A percentile compares a stretch with the other conserved stretches of the same genome.
Evolutionary conservation across 2,888 invertebrate genomes (phyloP).

Genomic region (Plebejus anna): DNA sequence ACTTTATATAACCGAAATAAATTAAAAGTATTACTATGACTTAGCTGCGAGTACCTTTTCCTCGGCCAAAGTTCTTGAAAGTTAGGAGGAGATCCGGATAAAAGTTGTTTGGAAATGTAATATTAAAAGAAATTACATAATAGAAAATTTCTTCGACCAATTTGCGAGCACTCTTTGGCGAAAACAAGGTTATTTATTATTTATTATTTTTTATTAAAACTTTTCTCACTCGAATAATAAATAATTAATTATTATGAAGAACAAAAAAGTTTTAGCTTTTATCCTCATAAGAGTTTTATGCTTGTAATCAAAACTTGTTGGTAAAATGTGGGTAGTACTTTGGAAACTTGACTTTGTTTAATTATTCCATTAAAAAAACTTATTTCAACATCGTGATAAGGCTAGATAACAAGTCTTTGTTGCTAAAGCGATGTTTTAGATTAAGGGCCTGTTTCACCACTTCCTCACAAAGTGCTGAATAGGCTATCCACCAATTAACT

Average conservation of each 20-base stretch:
- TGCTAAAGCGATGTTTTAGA: too few species aligned
- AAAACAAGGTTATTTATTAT: not conserved
- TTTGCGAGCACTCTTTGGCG: not conserved
- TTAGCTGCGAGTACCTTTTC: not conserved
- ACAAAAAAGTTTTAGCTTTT: conserved; percentile 3
- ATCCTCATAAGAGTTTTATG: conserved; percentile 8
- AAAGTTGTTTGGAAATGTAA: not conserved
- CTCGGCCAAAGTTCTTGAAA: not conserved
- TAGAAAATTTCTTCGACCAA: not conserved
- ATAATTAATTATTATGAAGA: not conserved
- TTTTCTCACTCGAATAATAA: not conserved
- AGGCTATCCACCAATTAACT: too few species aligned
- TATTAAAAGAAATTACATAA: not conserved
- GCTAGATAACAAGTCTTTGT: too few species aligned
- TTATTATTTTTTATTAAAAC: not conserved
- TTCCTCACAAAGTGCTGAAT: too few species aligned
- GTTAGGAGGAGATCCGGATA: not conserved
- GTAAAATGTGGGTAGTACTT: not conserved
- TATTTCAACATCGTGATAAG: not conserved
- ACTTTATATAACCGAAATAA: too few species aligned
- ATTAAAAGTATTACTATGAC: too few species aligned
- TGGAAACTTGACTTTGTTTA: not conserved
- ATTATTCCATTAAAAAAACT: not conserved
- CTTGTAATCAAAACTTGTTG: not conserved
- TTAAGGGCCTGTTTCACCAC: too few species aligned